Evolutionary conservation across 2,113 vertebrate genomes (phyloP), one percentile per base, ranked within the genome.

Genomic region (Bubo bubo): DNA sequence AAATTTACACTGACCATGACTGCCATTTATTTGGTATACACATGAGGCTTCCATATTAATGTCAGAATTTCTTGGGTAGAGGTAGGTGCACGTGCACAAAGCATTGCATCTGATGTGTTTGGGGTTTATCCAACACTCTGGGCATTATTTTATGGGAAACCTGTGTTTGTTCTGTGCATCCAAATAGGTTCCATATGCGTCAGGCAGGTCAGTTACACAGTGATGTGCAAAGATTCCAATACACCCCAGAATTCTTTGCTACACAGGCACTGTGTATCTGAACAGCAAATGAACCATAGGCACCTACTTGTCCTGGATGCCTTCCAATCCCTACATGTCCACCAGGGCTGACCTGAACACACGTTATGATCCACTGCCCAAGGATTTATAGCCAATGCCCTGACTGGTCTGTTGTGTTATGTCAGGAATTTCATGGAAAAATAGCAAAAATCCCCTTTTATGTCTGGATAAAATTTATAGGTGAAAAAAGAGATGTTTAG

Each of bases 281-380:
- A 84, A 45, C 9, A 81, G 22, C 24, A 79, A 63, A 62, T 2
- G 32, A 59, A 58, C 50, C 50, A n/a, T 3, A 41, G 39, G 27
- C 19, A 84, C 24, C 11, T 41, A 43, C 55, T 86, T 58, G 5
- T 68, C 14, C 41, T 83, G 58, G 21, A 60, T 49, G 12, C 39
- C 41, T 52, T 95, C 26, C 34, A 91, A 10, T 21, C 15, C 19
- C 41, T 62, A 5, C 35, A 45, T 9, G 6, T 62, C 64, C 63
- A 84, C 35, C 34, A 84, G 50, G 76, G 14, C 12, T 89, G 60
- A 58, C 10, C 35, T 62, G 70, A 74, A 23, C 14, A 30, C 0
- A 0, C 0, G 1, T 11, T 56, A 1, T 49, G 22, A 86, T 80
- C 12, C 39, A 49, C 21, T 76, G 32, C 10, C 45, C 59, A n/a